Percentiles rank a stretch among this genome's conserved stretches.
Conservation (phyloP, 2,113 vertebrate genomes). For the Eulemur rufifrons region DNA sequence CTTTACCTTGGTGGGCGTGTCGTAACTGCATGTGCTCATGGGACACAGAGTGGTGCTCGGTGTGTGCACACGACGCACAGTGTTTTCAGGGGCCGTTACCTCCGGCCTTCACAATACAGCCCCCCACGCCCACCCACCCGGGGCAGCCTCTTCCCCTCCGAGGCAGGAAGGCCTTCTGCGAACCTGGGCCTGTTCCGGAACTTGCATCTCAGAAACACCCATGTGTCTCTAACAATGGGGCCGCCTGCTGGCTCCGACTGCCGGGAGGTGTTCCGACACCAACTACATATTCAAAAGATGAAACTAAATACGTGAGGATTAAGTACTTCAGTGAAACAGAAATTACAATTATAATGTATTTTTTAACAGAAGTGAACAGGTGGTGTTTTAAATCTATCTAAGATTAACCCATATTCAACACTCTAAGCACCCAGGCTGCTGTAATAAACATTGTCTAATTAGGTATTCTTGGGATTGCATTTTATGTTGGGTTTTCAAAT, state of each 20-base stretch:
- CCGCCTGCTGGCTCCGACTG: background rate
- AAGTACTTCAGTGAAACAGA: conserved; percentile 63
- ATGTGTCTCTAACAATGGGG: background rate
- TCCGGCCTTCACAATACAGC: background rate
- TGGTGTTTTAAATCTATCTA: conserved; percentile 82
- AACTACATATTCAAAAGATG: conserved; percentile 51
- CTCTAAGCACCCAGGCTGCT: conserved; percentile 67
- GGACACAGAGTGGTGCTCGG: background rate
- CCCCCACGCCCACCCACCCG: background rate
- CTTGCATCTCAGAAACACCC: background rate
- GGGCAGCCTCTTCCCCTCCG: background rate
- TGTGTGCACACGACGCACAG: background rate
- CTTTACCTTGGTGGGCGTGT: background rate
- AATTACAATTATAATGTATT: conserved; percentile 67
- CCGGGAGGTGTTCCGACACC: conserved; percentile 1
- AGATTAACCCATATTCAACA: conserved; percentile 81
- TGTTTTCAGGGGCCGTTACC: accelerated
- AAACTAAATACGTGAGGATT: conserved; percentile 43
- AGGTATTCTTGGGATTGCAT: conserved; percentile 72
- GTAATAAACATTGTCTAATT: conserved; percentile 81
- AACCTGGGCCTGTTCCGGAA: background rate
- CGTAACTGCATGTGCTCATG: background rate
- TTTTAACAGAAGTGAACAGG: conserved; percentile 76
- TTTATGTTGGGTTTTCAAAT: conserved; percentile 66
- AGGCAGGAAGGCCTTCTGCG: background rate